These are phyloP conservation scores for Tokudaia muenninki DNA, from an alignment of 2,797 vertebrate genomes.

Conservation along the genomic window DNA sequence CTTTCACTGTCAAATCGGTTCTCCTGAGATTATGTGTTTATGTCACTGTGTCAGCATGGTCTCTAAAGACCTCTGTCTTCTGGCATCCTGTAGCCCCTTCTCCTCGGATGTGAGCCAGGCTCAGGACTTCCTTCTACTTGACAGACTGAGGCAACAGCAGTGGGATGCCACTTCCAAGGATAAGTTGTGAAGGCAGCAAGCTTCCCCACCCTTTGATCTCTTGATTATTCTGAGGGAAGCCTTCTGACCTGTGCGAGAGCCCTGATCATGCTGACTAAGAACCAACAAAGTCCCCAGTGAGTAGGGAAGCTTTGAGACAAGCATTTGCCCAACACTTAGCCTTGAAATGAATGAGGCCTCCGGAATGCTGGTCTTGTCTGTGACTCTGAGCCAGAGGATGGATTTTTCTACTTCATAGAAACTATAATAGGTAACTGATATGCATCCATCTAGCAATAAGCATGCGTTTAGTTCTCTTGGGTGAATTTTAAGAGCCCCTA, in stretches of 20 bases:
- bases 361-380: background rate
- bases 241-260: background rate
- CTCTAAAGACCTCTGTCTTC: background rate
- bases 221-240: background rate
- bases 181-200: background rate
- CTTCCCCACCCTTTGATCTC: background rate
- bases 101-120: background rate
- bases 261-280: background rate
- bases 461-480: background rate
- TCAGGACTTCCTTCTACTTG: background rate
- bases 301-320: background rate
- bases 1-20: constrained; percentile 16
- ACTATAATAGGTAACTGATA: background rate
- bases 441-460: background rate
- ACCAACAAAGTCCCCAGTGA: background rate
- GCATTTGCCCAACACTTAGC: background rate
- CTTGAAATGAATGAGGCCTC: background rate
- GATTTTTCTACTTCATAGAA: background rate
- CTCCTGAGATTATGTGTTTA: background rate
- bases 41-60: background rate
- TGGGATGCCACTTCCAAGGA: background rate
- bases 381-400: background rate
- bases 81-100: background rate
- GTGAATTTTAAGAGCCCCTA: constrained; percentile 1
- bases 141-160: background rate